phyloP scores from a whole-genome alignment of 2,888 invertebrate genomes.

The Drosophila setosimentum region DNA sequence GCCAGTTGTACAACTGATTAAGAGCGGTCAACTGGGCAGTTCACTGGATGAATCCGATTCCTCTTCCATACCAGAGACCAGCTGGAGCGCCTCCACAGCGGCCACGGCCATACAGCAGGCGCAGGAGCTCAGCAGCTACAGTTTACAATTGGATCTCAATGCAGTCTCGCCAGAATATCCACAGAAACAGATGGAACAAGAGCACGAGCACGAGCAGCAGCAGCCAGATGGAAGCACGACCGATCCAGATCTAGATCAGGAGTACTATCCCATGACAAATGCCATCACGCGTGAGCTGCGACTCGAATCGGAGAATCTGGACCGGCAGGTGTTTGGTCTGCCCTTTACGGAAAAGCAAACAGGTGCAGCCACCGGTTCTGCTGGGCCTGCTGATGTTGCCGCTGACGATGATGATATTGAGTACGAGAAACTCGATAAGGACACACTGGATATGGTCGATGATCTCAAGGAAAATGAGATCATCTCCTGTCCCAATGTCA shows the following conservation, averaged over 20 bases:
- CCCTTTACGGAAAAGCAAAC: slow-evolving; percentile 61
- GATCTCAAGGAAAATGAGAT: slow-evolving; percentile 84
- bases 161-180: slow-evolving; percentile 57
- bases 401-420: slow-evolving; percentile 71
- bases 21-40: slow-evolving; percentile 76
- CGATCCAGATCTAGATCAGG: slow-evolving; percentile 90
- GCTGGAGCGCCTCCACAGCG: slow-evolving; percentile 83
- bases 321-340: slow-evolving; percentile 92
- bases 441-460: slow-evolving; percentile 84
- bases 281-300: slow-evolving; percentile 93
- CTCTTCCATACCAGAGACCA: slow-evolving; percentile 82
- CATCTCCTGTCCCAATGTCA: slow-evolving; percentile 80
- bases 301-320: slow-evolving; percentile 93
- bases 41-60: slow-evolving; percentile 86
- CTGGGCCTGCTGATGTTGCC: slow-evolving; percentile 20
- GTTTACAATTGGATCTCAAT: slow-evolving; percentile 78
- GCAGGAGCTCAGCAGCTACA: slow-evolving; percentile 78
- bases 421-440: slow-evolving; percentile 83
- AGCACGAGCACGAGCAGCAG: slow-evolving; percentile 50
- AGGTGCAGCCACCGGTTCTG: slow-evolving; percentile 15
- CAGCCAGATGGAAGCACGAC: slow-evolving; percentile 29
- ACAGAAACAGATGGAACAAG: slow-evolving; percentile 69
- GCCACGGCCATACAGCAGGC: slow-evolving; percentile 82
- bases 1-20: slow-evolving; percentile 86
- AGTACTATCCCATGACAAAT: slow-evolving; percentile 94